Evolutionary conservation across 2,113 vertebrate species (phyloP).

Genomic region (Dromas ardeola): DNA sequence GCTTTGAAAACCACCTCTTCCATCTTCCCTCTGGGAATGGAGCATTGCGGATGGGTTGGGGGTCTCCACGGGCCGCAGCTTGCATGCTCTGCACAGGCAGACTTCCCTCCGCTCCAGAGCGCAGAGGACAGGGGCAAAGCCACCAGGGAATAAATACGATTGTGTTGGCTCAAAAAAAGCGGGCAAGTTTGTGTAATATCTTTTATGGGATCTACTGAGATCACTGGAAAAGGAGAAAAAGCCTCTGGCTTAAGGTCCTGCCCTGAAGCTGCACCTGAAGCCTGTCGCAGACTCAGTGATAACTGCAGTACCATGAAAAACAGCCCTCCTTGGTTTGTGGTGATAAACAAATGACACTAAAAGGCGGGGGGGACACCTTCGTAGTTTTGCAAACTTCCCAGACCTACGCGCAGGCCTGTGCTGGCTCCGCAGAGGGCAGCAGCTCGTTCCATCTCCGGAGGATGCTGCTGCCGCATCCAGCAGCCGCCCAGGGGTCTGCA

Average conservation of each 20-base stretch:
- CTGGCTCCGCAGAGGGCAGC: neutral
- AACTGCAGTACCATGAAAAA: neutral
- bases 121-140: neutral
- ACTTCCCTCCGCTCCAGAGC: neutral
- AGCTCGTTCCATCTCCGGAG: neutral
- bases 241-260: neutral
- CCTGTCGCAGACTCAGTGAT: neutral
- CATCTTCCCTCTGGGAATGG: neutral
- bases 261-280: neutral
- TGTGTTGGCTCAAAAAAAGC: neutral
- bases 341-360: neutral
- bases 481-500: neutral
- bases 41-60: neutral
- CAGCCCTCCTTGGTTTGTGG: neutral
- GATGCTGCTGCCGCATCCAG: neutral
- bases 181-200: neutral
- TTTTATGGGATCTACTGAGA: neutral
- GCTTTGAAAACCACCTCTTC: neutral
- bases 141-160: neutral
- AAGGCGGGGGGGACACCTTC: neutral
- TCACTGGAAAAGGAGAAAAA: neutral
- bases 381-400: neutral
- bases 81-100: neutral
- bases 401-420: accelerated
- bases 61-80: neutral